phyloP scores from a whole-genome alignment of 2,888 invertebrate genomes.

The Axea sp. region DNA sequence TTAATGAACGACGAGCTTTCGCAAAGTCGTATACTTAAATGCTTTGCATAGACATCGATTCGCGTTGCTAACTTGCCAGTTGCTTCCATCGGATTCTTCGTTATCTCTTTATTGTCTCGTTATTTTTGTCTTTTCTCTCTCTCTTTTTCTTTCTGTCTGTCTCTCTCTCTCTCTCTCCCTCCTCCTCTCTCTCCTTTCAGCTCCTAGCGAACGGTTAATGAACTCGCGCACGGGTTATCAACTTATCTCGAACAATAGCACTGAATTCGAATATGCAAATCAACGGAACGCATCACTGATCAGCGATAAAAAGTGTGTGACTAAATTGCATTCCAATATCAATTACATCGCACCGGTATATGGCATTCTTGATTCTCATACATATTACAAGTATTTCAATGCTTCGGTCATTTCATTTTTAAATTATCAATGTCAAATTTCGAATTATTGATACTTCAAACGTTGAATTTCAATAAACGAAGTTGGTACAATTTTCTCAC shows the following conservation, averaged over 20 bases:
- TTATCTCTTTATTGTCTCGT: too few relatives aligned
- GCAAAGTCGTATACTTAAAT: constrained; percentile 45
- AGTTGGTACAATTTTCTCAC: too few relatives aligned
- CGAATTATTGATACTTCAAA: too few relatives aligned
- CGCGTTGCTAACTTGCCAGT: constrained; percentile 52
- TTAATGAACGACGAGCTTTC: constrained; percentile 66
- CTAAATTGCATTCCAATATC: constrained; percentile 49
- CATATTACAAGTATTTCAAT: neutral
- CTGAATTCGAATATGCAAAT: constrained; percentile 44
- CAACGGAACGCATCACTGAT: constrained; percentile 29
- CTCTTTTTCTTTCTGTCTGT: too few relatives aligned
- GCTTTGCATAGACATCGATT: constrained; percentile 46
- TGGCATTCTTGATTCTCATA: constrained; percentile 20
- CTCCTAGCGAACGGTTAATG: constrained; percentile 42
- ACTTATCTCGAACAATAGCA: constrained; percentile 36
- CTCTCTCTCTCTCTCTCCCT: too few relatives aligned
- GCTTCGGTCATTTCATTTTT: neutral
- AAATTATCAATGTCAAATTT: too few relatives aligned
- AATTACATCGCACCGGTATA: constrained; percentile 51
- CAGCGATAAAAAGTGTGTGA: constrained; percentile 26
- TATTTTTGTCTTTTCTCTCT: too few relatives aligned
- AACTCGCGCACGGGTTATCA: constrained; percentile 38
- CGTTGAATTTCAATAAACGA: too few relatives aligned
- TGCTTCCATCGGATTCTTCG: constrained; percentile 39
- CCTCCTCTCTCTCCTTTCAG: constrained; percentile 1